Evolutionary conservation across 2,888 invertebrate genomes (phyloP).

Genomic region (Zonitis immaculata): DNA sequence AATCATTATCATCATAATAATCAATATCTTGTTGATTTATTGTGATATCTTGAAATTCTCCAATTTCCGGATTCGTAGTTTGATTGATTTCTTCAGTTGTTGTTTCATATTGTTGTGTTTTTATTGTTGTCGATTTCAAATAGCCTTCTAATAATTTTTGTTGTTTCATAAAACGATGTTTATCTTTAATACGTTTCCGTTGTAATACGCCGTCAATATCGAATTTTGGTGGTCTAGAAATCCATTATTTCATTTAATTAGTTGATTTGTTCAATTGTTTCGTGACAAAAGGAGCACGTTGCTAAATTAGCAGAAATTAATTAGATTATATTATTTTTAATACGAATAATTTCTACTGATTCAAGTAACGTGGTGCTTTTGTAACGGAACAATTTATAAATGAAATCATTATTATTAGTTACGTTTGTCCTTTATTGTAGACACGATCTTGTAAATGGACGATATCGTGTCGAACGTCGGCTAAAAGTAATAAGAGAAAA

Average conservation of each 20-base stretch:
- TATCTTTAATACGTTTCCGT: conserved; percentile 53
- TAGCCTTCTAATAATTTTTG: conserved; percentile 39
- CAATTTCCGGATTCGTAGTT: conserved; percentile 10
- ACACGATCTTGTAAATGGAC: conserved; percentile 58
- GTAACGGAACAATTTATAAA: no score
- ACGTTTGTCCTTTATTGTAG: conserved; percentile 56
- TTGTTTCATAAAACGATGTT: conserved; percentile 39
- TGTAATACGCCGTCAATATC: conserved; percentile 57
- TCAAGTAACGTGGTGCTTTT: no score
- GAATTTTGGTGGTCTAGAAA: conserved; percentile 56
- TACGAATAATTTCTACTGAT: no score
- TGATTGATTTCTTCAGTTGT: conserved; percentile 3
- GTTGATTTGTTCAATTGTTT: background rate
- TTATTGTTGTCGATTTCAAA: conserved; percentile 22
- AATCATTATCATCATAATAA: conserved; percentile 35
- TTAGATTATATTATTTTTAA: no score
- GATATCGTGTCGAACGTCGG: conserved; percentile 61
- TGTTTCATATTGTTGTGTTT: conserved; percentile 10
- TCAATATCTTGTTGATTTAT: conserved; percentile 23
- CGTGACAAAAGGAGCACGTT: no score
- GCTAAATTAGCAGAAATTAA: no score
- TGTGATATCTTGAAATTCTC: conserved; percentile 32
- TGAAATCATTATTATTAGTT: conserved; percentile 31
- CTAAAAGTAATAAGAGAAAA: conserved; percentile 59
- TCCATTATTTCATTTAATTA: conserved; percentile 1